phyloP scores from a whole-genome alignment of 1,140 invertebrate species.

The Drosophila takahashii region DNA sequence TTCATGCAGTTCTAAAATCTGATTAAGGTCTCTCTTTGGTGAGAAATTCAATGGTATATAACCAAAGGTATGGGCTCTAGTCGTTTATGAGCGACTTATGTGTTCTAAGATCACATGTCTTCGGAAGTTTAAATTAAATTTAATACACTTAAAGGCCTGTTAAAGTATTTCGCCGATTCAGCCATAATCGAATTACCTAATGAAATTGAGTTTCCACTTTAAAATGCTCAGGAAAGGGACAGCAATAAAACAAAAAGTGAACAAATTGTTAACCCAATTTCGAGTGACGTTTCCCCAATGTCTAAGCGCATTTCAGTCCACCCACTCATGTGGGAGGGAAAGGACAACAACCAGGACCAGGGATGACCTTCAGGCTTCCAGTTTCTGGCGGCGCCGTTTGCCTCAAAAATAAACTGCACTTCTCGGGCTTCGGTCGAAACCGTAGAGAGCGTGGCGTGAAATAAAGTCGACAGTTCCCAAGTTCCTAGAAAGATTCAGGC shows the following conservation, averaged over 20 bases:
- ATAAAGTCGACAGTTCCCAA: constrained; percentile 40
- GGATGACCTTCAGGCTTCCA: constrained; percentile 27
- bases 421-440: constrained; percentile 19
- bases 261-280: constrained; percentile 69
- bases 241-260: constrained; percentile 36
- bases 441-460: constrained; percentile 11
- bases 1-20: too few relatives aligned
- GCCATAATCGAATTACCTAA: constrained; percentile 27
- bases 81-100: too few relatives aligned
- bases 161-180: neutral
- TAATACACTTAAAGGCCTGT: neutral
- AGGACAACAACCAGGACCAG: constrained; percentile 23
- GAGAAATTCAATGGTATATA: too few relatives aligned
- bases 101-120: too few relatives aligned
- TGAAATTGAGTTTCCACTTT: constrained; percentile 27
- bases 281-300: constrained; percentile 63
- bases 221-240: neutral
- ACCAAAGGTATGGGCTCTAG: too few relatives aligned
- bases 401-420: constrained; percentile 65
- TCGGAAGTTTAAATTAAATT: too few relatives aligned
- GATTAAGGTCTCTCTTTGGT: too few relatives aligned
- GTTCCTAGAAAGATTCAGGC: constrained; percentile 20
- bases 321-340: constrained; percentile 2
- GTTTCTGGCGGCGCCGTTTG: constrained; percentile 5
- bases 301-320: constrained; percentile 47